Evolutionary conservation across 2,113 vertebrate genomes (phyloP), one percentile per base, ranked within the genome.

Genomic region (Archocentrus centrarchus): DNA sequence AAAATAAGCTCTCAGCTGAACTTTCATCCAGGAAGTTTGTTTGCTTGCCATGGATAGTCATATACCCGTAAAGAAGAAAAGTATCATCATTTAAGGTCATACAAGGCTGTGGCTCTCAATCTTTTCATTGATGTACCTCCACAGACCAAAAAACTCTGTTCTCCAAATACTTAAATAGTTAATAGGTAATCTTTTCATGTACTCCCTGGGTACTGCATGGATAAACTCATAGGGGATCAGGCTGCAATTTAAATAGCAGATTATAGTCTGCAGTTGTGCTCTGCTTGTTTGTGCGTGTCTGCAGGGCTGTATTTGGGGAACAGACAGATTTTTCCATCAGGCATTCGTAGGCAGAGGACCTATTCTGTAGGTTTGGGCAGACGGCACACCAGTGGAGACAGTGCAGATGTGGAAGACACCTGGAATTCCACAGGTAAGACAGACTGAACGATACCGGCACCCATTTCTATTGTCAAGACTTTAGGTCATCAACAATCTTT

Each of bases 351-450:
- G 41, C 95, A 92, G 64, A 82, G 83, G 84, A 55, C 92, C 4
- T 94, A 94, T 58, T 96, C 95, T 1, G 87, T 37, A 0, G 95
- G 94, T 30, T 70, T 96, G 68, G 95, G 95, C 4, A 94, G 88
- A 81, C 93, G 90, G 53, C 89, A 89, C 10, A 91, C 93, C 80
- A 95, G 92, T 47, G 87, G 62, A 81, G 95, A 95, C 37, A 92
- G 50, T 0, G 95, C 95, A 66, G 96, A 96, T 41, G 79, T 90
- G 0, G 91, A 96, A 13, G 94, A 96, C 50, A 82, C 83, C 37
- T 93, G 87, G 7, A 50, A 90, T 5, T 84, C 92, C 11, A 93
- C 95, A 96, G 97, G 97, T 97, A 96, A 5, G 20, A 59, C 32
- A 2, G 1, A 61, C 58, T 4, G 15, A 62, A 86, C 18, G 30